phyloP scores from a whole-genome alignment of 1,140 invertebrate genomes.

The Tetranychus cinnabarinus region DNA sequence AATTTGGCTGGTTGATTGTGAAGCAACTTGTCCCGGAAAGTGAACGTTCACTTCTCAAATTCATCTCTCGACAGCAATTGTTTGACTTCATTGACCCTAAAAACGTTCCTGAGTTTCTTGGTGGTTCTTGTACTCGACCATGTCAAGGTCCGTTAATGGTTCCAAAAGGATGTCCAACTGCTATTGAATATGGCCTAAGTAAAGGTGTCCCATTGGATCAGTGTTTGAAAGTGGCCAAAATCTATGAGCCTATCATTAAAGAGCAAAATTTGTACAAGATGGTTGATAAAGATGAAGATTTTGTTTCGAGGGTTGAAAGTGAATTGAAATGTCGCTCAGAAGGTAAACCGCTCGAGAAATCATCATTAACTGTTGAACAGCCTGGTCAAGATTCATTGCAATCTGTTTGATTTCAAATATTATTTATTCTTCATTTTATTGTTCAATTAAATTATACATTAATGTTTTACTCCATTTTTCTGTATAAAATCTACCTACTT shows the following conservation, averaged over 20 bases:
- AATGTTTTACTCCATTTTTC: too few relatives aligned
- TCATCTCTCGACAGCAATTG: constrained; percentile 6
- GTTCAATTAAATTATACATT: too few relatives aligned
- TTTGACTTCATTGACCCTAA: constrained; percentile 7
- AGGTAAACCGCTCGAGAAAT: background rate
- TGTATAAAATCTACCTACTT: too few relatives aligned
- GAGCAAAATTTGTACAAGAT: background rate
- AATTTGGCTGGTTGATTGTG: background rate
- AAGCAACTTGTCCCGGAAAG: constrained; percentile 3
- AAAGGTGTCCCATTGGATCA: background rate
- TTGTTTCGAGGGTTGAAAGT: background rate
- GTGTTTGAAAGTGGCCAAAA: background rate
- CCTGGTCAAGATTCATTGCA: too few relatives aligned
- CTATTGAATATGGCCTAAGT: constrained; percentile 15
- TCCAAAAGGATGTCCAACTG: constrained; percentile 18
- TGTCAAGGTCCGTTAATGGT: background rate
- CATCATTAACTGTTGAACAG: too few relatives aligned
- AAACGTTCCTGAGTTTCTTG: constrained; percentile 11
- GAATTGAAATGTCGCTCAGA: background rate
- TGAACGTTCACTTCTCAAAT: constrained; percentile 2
- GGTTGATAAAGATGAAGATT: background rate
- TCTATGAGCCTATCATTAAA: background rate
- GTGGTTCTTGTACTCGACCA: constrained; percentile 2
- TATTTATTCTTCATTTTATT: too few relatives aligned
- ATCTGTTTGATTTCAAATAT: too few relatives aligned